phyloP scores from a whole-genome alignment of 2,113 vertebrate species.

The Xiphophorus couchianus region DNA sequence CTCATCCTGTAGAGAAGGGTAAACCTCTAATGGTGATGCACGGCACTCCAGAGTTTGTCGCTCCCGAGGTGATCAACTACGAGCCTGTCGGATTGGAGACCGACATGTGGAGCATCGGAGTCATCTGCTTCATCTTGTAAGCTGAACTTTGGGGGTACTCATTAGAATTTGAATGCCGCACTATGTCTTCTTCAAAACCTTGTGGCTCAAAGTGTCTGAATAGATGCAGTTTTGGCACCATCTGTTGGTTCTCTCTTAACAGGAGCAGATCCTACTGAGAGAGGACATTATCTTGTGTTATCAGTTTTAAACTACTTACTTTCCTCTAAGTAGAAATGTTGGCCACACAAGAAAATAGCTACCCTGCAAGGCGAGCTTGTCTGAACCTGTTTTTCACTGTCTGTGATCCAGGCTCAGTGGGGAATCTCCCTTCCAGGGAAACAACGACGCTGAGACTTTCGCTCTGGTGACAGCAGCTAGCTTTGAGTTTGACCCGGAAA shows the following conservation, averaged over 20 bases:
- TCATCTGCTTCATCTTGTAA: constrained; percentile 90
- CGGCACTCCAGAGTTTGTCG: constrained; percentile 89
- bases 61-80: constrained; percentile 87
- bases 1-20: constrained; percentile 70
- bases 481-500: constrained; percentile 84
- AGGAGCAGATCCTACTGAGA: not conserved
- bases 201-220: not conserved
- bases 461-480: constrained; percentile 79
- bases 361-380: not conserved
- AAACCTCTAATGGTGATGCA: constrained; percentile 82
- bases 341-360: not conserved
- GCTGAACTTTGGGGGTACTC: constrained; percentile 30
- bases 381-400: not conserved
- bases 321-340: not conserved
- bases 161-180: not conserved
- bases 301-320: not conserved
- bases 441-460: constrained; percentile 81
- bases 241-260: constrained; percentile 30
- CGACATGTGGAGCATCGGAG: constrained; percentile 90
- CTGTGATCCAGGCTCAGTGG: constrained; percentile 82
- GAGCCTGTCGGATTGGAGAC: constrained; percentile 83
- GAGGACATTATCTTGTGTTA: not conserved
- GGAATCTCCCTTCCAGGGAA: constrained; percentile 88
- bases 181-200: too few relatives aligned
- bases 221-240: constrained; percentile 31